Conservation (phyloP, 2,888 invertebrate genomes). For the Heliconius aoede region DNA sequence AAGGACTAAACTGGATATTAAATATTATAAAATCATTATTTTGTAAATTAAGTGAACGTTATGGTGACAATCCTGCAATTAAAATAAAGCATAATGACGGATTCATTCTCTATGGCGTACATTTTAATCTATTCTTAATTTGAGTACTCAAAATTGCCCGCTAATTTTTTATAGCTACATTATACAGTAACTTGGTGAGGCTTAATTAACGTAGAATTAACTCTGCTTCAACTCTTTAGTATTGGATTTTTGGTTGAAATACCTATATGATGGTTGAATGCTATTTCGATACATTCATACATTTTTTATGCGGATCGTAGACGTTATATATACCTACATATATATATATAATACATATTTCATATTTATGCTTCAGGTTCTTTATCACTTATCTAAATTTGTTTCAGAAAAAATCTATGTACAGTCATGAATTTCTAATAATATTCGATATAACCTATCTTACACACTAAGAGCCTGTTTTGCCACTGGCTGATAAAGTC, state of each 20-base stretch:
- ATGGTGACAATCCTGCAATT: neutral
- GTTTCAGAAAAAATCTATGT: too few relatives aligned
- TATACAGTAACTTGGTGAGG: neutral
- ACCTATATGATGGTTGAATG: neutral
- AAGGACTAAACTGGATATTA: neutral
- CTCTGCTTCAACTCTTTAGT: neutral
- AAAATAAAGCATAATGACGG: neutral
- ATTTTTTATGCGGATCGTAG: too few relatives aligned
- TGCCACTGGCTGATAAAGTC: too few relatives aligned
- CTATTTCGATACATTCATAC: neutral
- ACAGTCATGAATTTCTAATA: too few relatives aligned
- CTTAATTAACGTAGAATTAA: conserved; percentile 10
- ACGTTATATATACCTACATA: too few relatives aligned
- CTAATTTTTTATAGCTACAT: conserved; percentile 13
- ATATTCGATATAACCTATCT: too few relatives aligned
- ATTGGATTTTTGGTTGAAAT: neutral
- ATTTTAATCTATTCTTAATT: conserved; percentile 9
- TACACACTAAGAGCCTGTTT: too few relatives aligned
- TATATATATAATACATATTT: too few relatives aligned
- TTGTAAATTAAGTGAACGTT: neutral
- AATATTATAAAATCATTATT: neutral
- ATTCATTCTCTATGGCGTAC: neutral
- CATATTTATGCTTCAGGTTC: too few relatives aligned
- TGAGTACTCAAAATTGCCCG: neutral
- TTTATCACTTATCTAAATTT: too few relatives aligned